Conservation (phyloP, 2,113 vertebrate genomes). For the Chelonoidis abingdonii region DNA sequence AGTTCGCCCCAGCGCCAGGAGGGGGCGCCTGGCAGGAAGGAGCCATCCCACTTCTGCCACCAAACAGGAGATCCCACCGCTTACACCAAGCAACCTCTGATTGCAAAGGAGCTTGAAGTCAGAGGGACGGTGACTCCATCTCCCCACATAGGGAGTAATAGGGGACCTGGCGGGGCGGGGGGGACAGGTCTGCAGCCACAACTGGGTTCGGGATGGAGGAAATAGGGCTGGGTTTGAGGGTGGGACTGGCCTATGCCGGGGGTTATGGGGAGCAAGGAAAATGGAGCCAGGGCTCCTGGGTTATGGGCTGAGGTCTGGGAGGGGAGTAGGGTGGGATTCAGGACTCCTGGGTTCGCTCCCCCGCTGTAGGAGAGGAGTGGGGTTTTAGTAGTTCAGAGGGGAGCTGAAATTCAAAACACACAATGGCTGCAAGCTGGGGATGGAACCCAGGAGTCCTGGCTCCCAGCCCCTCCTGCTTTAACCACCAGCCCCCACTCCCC, state of each 20-base stretch:
- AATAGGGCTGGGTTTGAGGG: background rate
- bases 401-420: background rate
- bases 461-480: background rate
- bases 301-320: background rate
- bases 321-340: background rate
- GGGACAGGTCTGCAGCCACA: background rate
- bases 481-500: background rate
- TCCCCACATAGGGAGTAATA: background rate
- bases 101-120: too few species aligned
- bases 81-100: background rate
- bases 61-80: background rate
- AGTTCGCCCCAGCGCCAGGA: too few species aligned
- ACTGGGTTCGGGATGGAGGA: background rate
- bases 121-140: too few species aligned
- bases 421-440: background rate
- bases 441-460: background rate
- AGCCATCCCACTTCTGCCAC: background rate
- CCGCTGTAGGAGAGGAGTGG: too few species aligned
- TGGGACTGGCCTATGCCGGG: too few species aligned
- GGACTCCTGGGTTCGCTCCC: background rate
- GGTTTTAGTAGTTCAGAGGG: background rate
- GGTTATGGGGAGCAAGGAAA: background rate
- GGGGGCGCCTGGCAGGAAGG: background rate
- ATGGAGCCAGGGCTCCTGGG: background rate
- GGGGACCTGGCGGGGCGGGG: background rate